Base-by-base conservation (phyloP, 2,113 vertebrate genomes). In the Corythoichthys haematopterus region DNA sequence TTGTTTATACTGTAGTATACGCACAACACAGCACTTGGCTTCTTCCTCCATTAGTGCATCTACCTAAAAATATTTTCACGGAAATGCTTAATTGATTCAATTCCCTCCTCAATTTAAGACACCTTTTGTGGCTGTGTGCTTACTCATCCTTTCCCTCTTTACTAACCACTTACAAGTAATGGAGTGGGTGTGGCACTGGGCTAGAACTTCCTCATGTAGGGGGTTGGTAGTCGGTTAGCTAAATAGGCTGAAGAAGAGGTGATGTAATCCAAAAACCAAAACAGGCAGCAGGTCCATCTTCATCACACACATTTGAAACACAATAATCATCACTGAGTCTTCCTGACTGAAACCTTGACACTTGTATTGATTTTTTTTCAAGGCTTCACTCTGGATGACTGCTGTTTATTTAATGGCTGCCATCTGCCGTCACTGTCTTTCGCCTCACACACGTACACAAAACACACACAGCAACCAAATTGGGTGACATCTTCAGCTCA, bases 201-300 rank as follows among this genome's bases (percentile, higher is more conserved):
- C 20, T 68, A 48, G 70, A 46, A 28, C 68, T 68, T 36, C 5
- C 8, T 7, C 40, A 46, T 60, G 7, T 16, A 43, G 53, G 59
- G 56, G 40, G 16, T 8, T 37, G 52, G 8, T 12, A 3, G 28
- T 47, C 4, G 13, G 28, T 73, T 40, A 52, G 50, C 53, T 75
- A 71, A 73, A 5, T 74, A 60, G 70, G 64, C 56, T 74, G 52
- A 75, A 68, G 67, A 64, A 52, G 52, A 0, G 2, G 28, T 74
- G 74, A 83, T 77, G 84, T 80, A 71, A 83, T 74, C 69, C 53
- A 60, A 69, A 56, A 75, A 74, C 63, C 69, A 6, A 12, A 62
- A 43, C 64, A 79, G 72, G 74, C 52, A 45, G 64, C 52, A 8
- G 64, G 64, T 37, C 64, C 52, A 73, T 48, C 61, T 47, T 64